Conservation (phyloP, 2,888 invertebrate genomes). For the Harpagoxenus sublaevis region DNA sequence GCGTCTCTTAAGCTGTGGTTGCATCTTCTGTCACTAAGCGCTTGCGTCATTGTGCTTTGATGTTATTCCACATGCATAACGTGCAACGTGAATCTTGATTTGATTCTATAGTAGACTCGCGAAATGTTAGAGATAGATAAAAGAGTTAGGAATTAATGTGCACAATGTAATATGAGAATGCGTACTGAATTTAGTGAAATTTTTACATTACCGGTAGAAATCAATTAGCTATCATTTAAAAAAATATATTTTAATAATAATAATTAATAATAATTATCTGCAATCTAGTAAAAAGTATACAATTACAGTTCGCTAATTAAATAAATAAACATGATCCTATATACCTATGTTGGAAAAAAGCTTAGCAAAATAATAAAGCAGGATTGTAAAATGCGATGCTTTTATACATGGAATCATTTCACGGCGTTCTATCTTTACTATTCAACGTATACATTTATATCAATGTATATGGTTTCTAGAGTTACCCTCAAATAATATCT, state of each 20-base stretch:
- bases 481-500: not conserved
- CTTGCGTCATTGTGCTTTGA: conserved; percentile 48
- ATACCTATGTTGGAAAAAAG: not conserved
- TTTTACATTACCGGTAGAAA: not conserved
- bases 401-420: not conserved
- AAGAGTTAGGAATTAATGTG: not conserved
- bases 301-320: not conserved
- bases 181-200: not conserved
- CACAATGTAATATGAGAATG: not conserved
- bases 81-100: not conserved
- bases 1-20: conserved; percentile 56
- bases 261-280: not conserved
- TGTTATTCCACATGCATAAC: conserved; percentile 20
- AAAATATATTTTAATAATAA: conserved; percentile 3
- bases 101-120: not conserved
- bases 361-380: not conserved
- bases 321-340: conserved; percentile 1
- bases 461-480: not conserved
- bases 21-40: conserved; percentile 44
- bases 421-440: not conserved
- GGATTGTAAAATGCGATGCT: not conserved
- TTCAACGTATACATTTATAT: not conserved
- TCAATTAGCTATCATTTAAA: not conserved
- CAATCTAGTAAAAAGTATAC: not conserved
- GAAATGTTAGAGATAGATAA: not conserved